Evolutionary conservation across 2,888 invertebrate genomes (phyloP).

Genomic region (Scrobipalpa costella): DNA sequence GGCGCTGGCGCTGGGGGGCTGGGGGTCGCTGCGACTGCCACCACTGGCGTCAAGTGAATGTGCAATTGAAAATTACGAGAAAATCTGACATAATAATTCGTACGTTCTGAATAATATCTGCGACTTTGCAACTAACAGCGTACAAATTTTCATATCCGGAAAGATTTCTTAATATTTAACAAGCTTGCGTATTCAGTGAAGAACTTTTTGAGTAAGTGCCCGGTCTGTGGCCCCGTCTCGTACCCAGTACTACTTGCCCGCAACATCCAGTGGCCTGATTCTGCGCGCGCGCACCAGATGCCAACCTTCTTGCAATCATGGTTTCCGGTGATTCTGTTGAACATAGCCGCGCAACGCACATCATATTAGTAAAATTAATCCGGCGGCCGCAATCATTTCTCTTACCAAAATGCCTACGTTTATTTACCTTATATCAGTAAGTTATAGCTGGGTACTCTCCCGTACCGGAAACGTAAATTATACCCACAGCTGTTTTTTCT

Average conservation of each 20-base stretch:
- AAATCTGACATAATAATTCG: constrained; percentile 25
- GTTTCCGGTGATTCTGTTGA: constrained; percentile 19
- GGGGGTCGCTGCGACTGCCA: neutral
- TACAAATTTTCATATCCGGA: neutral
- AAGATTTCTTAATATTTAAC: neutral
- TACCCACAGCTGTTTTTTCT: too few relatives aligned
- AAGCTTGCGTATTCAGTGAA: too few relatives aligned
- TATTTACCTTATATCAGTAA: too few relatives aligned
- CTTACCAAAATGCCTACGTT: too few relatives aligned
- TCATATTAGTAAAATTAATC: neutral
- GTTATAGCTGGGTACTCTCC: too few relatives aligned
- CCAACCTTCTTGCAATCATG: constrained; percentile 18
- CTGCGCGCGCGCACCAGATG: constrained; percentile 35
- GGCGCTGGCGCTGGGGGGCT: neutral
- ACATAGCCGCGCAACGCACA: neutral
- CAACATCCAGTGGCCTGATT: constrained; percentile 48
- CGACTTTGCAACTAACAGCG: constrained; percentile 4
- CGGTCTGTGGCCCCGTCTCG: too few relatives aligned
- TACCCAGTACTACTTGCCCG: too few relatives aligned
- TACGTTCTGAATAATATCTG: constrained; percentile 20
- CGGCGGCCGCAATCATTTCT: too few relatives aligned
- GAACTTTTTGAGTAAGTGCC: too few relatives aligned
- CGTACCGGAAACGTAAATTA: too few relatives aligned
- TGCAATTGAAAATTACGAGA: constrained; percentile 24
- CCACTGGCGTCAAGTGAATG: constrained; percentile 14